Base-by-base conservation (phyloP, 2,113 vertebrate species). In the Cryptomyrus ogoouensis region DNA sequence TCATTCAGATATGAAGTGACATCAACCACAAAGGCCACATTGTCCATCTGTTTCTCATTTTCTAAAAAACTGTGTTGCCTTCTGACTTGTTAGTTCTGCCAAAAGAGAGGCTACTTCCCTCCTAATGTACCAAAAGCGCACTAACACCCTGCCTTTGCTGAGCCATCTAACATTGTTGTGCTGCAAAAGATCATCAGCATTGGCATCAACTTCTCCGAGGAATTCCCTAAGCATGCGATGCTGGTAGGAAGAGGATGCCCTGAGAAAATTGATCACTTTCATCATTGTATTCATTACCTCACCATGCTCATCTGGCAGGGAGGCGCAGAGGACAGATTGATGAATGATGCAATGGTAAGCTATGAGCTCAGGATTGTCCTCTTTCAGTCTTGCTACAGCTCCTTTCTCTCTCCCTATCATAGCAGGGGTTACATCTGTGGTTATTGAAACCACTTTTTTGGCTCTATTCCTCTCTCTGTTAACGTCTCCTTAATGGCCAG, bases 401-500 rank as follows among this genome's bases (percentile, higher is more conserved):
- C 42, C 42, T 46, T 44, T 24, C 80, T 46, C 42, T 84, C 42
- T 84, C 42, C 42, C 47, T 15, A 35, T 27, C 88, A 80, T 89
- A 12, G 47, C n/a, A 80, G 88, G 27, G 66, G 66, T 46, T 49
- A 62, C 84, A 21, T 19, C 53, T 56, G 5, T 56, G 53, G 53
- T 56, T 56, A 21, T 56, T 56, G 53, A 56, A 56, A 74, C 83
- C 47, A 89, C 88, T 90, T 87, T 3, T 91, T 89, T 50, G 15
- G 52, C 88, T 90, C 85, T 88, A 88, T 90, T 90, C 49, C 74
- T 8, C 21, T 88, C 85, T 90, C 86, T 70, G 50, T 53, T 84
- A 89, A 77, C 77, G 89, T 92, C 49, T 88, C 42, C 88, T 91
- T 89, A 39, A 91, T 90, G 70, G 70, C 88, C 90, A 90, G 42